Conservation (phyloP, 1,140 invertebrate species). For the Camponotus vicinus region DNA sequence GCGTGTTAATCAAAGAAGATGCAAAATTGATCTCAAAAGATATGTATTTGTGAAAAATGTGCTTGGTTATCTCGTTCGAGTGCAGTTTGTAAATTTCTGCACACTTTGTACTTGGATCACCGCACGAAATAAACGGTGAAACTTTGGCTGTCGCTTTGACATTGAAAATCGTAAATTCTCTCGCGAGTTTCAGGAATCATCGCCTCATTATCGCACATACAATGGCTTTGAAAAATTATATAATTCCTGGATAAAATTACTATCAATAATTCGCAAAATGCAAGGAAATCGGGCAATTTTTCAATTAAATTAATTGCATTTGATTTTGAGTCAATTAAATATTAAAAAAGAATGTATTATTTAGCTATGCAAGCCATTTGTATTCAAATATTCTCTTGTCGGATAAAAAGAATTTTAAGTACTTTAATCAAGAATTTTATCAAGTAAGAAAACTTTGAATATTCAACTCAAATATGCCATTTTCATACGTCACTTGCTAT, state of each 20-base stretch:
- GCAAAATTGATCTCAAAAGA: slow-evolving; percentile 39
- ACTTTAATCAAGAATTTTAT: background rate
- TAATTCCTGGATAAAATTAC: slow-evolving; percentile 1
- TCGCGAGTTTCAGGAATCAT: background rate
- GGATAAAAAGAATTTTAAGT: background rate
- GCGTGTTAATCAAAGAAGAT: background rate
- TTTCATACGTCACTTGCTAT: background rate
- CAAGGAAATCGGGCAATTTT: background rate
- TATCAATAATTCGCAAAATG: background rate
- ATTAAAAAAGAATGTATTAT: background rate
- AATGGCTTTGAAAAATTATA: slow-evolving; percentile 18
- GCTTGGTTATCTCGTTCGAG: slow-evolving; percentile 23
- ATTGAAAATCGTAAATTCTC: slow-evolving; percentile 14
- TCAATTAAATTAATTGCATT: background rate
- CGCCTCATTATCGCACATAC: background rate
- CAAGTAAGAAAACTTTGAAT: background rate
- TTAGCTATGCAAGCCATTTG: background rate
- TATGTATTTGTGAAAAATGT: slow-evolving; percentile 61
- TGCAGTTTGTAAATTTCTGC: slow-evolving; percentile 40
- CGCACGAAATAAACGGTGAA: slow-evolving; percentile 19
- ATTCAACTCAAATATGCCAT: background rate
- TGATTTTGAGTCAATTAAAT: background rate
- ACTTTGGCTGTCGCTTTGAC: slow-evolving; percentile 31
- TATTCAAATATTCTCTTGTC: background rate
- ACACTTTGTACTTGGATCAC: slow-evolving; percentile 69